These are phyloP conservation scores for Alligator mississippiensis DNA, from an alignment of 2,113 vertebrate species.

Conservation along the genomic window DNA sequence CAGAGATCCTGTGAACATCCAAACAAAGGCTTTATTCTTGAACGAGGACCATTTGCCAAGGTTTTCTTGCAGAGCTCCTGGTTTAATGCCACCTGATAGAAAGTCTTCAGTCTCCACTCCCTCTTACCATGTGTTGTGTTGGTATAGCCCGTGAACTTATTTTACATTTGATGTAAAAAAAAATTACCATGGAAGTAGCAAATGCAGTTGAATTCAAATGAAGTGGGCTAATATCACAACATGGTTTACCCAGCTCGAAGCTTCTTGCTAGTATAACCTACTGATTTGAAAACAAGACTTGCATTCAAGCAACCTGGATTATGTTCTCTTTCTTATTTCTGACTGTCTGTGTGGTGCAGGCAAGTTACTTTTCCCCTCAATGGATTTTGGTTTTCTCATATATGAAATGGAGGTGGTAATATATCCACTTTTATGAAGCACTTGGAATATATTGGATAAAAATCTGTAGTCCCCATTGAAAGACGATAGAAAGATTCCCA, in stretches of 20 bases:
- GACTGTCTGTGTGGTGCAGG: not conserved
- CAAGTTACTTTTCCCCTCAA: not conserved
- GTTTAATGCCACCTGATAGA: rapidly evolving
- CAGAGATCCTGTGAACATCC: not conserved
- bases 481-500: not conserved
- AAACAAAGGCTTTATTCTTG: not conserved
- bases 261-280: not conserved
- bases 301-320: not conserved
- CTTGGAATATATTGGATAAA: not conserved
- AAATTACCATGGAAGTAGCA: not conserved
- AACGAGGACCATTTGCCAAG: not conserved
- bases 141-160: not conserved
- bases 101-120: not conserved
- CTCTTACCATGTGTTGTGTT: not conserved
- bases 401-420: not conserved
- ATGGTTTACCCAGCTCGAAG: not conserved
- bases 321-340: not conserved
- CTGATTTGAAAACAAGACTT: not conserved
- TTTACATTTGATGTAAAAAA: not conserved
- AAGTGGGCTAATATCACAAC: not conserved
- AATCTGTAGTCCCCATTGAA: not conserved
- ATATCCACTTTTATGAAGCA: not conserved
- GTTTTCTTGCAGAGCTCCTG: not conserved
- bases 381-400: not conserved
- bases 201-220: not conserved